These are phyloP conservation scores for Pipistrellus nathusii DNA, from an alignment of 2,797 vertebrate genomes.

Conservation along the genomic window DNA sequence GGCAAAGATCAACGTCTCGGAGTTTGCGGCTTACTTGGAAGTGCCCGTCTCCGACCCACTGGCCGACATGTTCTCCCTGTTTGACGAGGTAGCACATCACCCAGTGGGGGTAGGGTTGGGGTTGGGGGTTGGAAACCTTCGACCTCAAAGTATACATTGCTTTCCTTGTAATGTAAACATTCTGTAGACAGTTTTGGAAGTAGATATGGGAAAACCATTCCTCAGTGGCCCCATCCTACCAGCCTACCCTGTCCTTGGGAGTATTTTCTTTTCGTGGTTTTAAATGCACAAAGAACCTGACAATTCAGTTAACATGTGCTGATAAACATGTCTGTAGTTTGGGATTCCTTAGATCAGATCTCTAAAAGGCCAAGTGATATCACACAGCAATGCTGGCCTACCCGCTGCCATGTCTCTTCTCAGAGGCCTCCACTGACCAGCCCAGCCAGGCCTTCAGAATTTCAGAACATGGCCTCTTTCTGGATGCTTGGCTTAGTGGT, in stretches of 20 bases:
- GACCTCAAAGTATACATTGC: rapidly evolving
- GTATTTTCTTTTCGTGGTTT: neutral
- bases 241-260: rapidly evolving
- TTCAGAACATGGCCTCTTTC: neutral
- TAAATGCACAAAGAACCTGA: neutral
- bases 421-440: neutral
- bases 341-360: neutral
- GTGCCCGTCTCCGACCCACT: conserved; percentile 92
- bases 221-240: rapidly evolving
- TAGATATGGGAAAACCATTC: neutral
- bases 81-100: conserved; percentile 92
- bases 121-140: neutral
- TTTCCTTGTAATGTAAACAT: neutral
- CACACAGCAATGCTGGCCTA: neutral
- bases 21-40: conserved; percentile 93
- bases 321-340: neutral
- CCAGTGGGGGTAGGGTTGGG: too few species aligned
- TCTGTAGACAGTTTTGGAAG: neutral
- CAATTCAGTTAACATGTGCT: neutral
- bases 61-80: conserved; percentile 94
- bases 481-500: rapidly evolving
- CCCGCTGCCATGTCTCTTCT: neutral
- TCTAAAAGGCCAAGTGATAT: neutral
- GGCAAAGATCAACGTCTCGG: conserved; percentile 88
- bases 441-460: neutral